phyloP scores from a whole-genome alignment of 1,140 invertebrate genomes.

The Drosophila pectinifera region DNA sequence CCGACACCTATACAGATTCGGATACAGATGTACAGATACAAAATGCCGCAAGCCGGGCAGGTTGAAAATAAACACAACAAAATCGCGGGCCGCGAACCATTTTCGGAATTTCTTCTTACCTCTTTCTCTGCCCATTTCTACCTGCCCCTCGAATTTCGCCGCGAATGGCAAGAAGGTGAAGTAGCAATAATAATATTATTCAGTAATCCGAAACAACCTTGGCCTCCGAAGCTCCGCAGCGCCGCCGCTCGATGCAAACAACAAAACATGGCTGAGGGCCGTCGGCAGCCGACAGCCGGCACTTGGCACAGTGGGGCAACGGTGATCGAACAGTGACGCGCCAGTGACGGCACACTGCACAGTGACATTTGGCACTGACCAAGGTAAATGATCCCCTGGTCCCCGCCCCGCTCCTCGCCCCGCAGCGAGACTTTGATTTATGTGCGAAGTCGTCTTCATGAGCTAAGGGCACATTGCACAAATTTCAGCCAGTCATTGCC shows the following conservation, averaged over 20 bases:
- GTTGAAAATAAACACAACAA: conserved; percentile 51
- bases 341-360: conserved; percentile 12
- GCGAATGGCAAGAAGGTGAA: conserved; percentile 31
- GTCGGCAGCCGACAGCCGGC: conserved; percentile 10
- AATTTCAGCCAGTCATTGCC: conserved; percentile 74
- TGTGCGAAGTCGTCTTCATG: conserved; percentile 70
- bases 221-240: conserved; percentile 49
- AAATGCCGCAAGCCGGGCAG: conserved; percentile 73
- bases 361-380: conserved; percentile 50
- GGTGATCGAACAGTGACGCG: conserved; percentile 33
- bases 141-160: conserved; percentile 48
- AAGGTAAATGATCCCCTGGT: conserved; percentile 44
- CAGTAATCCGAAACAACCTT: conserved; percentile 68
- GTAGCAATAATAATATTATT: conserved; percentile 50
- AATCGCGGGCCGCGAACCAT: conserved; percentile 44
- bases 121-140: conserved; percentile 43
- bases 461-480: conserved; percentile 42
- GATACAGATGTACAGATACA: conserved; percentile 57
- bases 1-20: conserved; percentile 25
- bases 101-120: conserved; percentile 61
- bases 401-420: not conserved
- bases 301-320: conserved; percentile 59
- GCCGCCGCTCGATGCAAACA: conserved; percentile 45
- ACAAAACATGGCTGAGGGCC: conserved; percentile 45
- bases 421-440: conserved; percentile 62